These are phyloP conservation scores for Megaceryle maxima DNA, from an alignment of 2,113 vertebrate species.

Conservation along the genomic window DNA sequence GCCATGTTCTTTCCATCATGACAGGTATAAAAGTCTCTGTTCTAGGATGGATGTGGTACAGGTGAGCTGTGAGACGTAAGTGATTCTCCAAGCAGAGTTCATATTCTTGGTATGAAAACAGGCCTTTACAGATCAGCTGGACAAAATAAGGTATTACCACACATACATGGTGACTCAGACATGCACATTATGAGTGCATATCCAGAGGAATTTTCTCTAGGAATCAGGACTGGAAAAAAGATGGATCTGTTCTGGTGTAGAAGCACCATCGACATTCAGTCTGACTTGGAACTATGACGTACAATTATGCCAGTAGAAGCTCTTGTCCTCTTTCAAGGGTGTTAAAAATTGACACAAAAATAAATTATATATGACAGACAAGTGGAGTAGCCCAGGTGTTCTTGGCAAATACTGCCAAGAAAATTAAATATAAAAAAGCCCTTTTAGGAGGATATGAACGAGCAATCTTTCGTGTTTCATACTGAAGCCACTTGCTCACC, in stretches of 20 bases:
- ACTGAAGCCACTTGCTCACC: slow-evolving; percentile 38
- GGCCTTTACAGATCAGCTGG: background rate
- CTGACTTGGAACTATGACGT: background rate
- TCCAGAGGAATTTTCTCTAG: background rate
- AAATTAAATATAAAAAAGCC: slow-evolving; percentile 45
- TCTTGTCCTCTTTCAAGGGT: slow-evolving; percentile 26
- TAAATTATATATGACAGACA: slow-evolving; percentile 26
- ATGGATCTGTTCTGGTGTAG: background rate
- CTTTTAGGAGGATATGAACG: slow-evolving; percentile 1
- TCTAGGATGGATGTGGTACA: background rate
- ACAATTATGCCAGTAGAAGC: slow-evolving; percentile 13
- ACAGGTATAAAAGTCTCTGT: background rate
- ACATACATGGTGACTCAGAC: background rate
- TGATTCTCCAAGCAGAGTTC: background rate
- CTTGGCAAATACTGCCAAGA: background rate
- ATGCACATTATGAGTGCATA: background rate
- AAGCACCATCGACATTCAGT: background rate
- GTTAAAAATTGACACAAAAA: background rate
- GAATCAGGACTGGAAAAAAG: background rate
- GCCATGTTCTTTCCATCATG: background rate
- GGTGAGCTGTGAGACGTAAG: background rate
- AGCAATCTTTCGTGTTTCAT: slow-evolving; percentile 40
- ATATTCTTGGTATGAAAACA: background rate
- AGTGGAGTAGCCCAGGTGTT: slow-evolving; percentile 56
- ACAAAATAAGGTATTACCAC: background rate